phyloP scores from a whole-genome alignment of 2,888 invertebrate genomes.

The Polyploca ridens region DNA sequence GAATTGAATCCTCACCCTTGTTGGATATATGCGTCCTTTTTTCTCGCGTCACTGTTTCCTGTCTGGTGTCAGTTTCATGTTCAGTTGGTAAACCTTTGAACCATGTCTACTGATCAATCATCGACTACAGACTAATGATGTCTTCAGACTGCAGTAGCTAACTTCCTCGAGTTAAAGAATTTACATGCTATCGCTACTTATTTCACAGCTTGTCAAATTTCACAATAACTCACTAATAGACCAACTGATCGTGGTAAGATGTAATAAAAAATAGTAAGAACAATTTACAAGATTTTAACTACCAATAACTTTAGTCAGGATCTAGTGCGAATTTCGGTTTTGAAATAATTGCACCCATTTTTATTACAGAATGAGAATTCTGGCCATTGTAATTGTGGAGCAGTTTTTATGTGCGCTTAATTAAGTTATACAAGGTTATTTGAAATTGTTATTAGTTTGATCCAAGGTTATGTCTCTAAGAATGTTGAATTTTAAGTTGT shows the following conservation, averaged over 20 bases:
- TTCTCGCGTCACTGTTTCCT: too few species aligned
- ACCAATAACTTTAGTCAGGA: conserved; percentile 1
- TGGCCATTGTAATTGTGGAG: conserved; percentile 3
- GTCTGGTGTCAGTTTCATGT: too few species aligned
- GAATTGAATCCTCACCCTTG: too few species aligned
- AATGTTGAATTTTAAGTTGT: not conserved
- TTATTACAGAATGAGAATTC: conserved; percentile 5
- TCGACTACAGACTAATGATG: too few species aligned
- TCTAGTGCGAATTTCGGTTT: conserved; percentile 1
- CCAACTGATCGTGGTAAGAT: conserved; percentile 5
- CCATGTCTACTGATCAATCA: too few species aligned
- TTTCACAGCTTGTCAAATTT: conserved; percentile 1
- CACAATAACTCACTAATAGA: conserved; percentile 4
- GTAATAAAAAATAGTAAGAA: not conserved
- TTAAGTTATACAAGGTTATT: not conserved
- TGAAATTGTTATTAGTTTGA: not conserved
- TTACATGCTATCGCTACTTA: not conserved
- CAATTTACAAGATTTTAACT: not conserved
- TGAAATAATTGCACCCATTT: conserved; percentile 8
- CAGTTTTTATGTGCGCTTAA: conserved; percentile 1
- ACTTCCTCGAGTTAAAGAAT: not conserved
- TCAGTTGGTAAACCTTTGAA: too few species aligned
- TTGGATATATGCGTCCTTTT: too few species aligned
- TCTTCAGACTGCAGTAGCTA: too few species aligned
- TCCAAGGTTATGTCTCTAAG: not conserved